A percentile compares a stretch with the other conserved stretches of the same genome.
phyloP scores from a whole-genome alignment of 2,113 vertebrate genomes.

The Podocnemis expansa region DNA sequence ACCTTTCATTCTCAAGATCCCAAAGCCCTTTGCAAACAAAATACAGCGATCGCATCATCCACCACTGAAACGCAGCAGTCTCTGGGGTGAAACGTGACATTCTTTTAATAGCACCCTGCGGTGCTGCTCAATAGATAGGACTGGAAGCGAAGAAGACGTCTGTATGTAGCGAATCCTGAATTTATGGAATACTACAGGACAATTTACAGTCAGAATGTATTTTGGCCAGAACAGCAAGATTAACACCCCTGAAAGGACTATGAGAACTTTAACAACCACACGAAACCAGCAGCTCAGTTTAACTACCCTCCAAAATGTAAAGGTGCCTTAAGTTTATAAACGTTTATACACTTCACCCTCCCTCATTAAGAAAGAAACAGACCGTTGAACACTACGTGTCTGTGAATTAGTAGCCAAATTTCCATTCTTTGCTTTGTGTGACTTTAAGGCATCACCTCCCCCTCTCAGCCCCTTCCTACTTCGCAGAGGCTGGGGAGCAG shows the following conservation, averaged over 20 bases:
- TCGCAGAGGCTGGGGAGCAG: not conserved
- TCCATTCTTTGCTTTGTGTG: not conserved
- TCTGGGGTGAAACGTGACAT: not conserved
- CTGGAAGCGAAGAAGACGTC: not conserved
- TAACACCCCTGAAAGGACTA: not conserved
- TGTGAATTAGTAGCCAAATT: not conserved
- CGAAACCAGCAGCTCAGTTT: not conserved
- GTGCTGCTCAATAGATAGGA: not conserved
- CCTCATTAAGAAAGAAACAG: not conserved
- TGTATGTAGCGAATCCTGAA: not conserved
- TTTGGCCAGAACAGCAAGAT: not conserved
- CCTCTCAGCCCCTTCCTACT: not conserved
- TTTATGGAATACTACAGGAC: not conserved
- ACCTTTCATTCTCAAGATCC: constrained; percentile 65
- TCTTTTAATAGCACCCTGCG: not conserved
- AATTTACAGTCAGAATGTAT: not conserved
- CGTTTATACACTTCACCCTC: not conserved
- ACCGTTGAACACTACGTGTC: not conserved
- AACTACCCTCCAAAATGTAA: constrained; percentile 1
- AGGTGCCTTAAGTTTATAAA: constrained; percentile 23
- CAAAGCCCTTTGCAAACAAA: constrained; percentile 52
- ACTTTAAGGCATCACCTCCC: not conserved
- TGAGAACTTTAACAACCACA: not conserved
- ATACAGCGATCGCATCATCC: not conserved
- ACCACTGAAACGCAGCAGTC: not conserved